Conservation (phyloP, 2,113 vertebrate genomes). For the Phylloscopus trochilus region DNA sequence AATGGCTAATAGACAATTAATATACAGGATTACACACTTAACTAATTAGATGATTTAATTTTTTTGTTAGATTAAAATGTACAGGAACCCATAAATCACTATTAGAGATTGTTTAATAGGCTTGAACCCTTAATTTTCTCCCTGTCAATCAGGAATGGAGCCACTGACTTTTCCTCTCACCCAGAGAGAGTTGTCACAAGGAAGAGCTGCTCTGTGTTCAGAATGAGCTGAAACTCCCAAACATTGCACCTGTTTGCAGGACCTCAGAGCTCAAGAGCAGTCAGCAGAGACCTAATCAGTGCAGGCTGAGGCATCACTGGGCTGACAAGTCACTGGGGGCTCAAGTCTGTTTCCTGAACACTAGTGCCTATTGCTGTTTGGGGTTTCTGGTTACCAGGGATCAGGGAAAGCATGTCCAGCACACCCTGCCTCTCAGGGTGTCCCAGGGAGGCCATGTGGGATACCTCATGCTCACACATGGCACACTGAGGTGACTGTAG, state of each 20-base stretch:
- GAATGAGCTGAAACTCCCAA: neutral
- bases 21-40: constrained; percentile 53
- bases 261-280: neutral
- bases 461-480: neutral
- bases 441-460: rapidly evolving
- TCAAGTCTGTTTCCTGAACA: neutral
- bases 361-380: neutral
- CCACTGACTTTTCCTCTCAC: neutral
- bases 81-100: constrained; percentile 60
- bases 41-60: constrained; percentile 54
- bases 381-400: neutral
- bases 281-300: neutral
- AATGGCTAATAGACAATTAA: constrained; percentile 57
- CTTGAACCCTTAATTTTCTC: constrained; percentile 26
- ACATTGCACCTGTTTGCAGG: rapidly evolving
- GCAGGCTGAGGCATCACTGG: neutral
- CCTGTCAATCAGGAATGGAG: neutral
- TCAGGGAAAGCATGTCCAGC: rapidly evolving
- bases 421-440: neutral
- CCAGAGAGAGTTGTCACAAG: neutral
- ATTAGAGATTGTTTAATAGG: constrained; percentile 43
- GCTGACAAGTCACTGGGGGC: neutral
- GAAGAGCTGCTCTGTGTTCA: neutral
- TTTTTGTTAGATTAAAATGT: constrained; percentile 54
- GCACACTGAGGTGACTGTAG: neutral